A percentile compares a stretch with the other conserved stretches of the same genome.
These are phyloP conservation scores for Daboia siamensis DNA, from an alignment of 2,113 vertebrate species.

Conservation along the genomic window DNA sequence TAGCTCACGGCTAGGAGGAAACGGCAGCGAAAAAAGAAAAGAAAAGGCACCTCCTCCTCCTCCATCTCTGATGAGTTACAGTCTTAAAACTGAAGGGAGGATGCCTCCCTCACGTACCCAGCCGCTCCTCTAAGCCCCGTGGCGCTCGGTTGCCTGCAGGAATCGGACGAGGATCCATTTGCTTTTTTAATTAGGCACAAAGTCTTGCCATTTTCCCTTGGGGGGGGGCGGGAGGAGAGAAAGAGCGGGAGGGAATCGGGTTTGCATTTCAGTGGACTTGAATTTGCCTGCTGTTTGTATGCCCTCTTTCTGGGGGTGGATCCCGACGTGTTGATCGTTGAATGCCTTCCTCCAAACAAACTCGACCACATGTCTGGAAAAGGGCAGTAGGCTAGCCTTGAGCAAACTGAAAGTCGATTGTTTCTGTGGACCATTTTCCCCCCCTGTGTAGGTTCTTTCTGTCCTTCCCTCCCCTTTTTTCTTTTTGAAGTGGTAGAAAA, in stretches of 20 bases:
- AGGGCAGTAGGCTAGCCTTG: neutral
- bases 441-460: neutral
- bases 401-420: neutral
- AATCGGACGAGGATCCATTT: neutral
- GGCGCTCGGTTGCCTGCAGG: neutral
- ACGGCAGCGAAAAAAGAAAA: neutral
- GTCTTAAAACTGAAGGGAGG: neutral
- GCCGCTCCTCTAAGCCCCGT: neutral
- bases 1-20: conserved; percentile 13
- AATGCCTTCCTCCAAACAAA: neutral
- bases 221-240: neutral
- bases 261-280: neutral
- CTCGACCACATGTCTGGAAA: conserved; percentile 10
- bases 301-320: neutral
- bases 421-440: neutral
- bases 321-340: neutral
- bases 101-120: conserved; percentile 11
- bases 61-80: conserved; percentile 13
- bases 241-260: neutral
- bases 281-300: conserved; percentile 13
- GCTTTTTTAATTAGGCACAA: conserved; percentile 4
- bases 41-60: neutral
- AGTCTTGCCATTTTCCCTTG: conserved; percentile 25
- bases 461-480: too few relatives aligned
- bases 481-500: neutral